Evolutionary conservation across 2,113 vertebrate species (phyloP).

Genomic region (Equus przewalskii): DNA sequence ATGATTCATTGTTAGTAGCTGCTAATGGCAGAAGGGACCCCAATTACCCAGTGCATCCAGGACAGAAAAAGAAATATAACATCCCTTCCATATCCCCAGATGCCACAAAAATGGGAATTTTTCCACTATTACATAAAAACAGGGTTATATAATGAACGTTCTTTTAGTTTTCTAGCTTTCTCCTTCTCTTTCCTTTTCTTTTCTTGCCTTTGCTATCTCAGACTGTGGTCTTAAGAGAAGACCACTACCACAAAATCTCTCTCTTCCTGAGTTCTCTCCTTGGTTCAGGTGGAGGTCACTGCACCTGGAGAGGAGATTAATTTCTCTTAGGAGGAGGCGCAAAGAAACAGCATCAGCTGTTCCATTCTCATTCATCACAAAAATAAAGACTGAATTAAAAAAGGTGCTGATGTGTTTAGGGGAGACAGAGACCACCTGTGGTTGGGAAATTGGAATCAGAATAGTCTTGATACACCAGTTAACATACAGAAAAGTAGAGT

Average conservation of each 20-base stretch:
- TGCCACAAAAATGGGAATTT: slow-evolving; percentile 47
- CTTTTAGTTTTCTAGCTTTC: slow-evolving; percentile 23
- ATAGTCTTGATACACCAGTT: background rate
- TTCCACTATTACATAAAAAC: slow-evolving; percentile 51
- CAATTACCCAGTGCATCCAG: slow-evolving; percentile 44
- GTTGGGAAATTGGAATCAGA: slow-evolving; percentile 28
- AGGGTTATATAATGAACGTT: background rate
- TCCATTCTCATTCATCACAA: slow-evolving; percentile 58
- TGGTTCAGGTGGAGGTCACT: slow-evolving; percentile 57
- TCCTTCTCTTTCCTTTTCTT: background rate
- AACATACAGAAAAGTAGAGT: background rate
- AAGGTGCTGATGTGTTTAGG: slow-evolving; percentile 24
- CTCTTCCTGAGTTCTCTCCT: background rate
- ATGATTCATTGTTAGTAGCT: slow-evolving; percentile 36
- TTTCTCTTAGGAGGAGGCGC: slow-evolving; percentile 10
- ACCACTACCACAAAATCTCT: slow-evolving; percentile 2
- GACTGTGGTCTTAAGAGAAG: slow-evolving; percentile 52
- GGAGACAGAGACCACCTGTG: background rate
- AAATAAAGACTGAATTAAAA: slow-evolving; percentile 38
- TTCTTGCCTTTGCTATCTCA: background rate
- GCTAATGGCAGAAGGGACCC: slow-evolving; percentile 52
- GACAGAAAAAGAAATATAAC: slow-evolving; percentile 62
- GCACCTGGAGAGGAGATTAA: background rate
- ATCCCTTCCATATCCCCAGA: slow-evolving; percentile 43
- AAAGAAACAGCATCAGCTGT: slow-evolving; percentile 38